Conservation (phyloP, 2,113 vertebrate genomes). For the Rynchops niger region DNA sequence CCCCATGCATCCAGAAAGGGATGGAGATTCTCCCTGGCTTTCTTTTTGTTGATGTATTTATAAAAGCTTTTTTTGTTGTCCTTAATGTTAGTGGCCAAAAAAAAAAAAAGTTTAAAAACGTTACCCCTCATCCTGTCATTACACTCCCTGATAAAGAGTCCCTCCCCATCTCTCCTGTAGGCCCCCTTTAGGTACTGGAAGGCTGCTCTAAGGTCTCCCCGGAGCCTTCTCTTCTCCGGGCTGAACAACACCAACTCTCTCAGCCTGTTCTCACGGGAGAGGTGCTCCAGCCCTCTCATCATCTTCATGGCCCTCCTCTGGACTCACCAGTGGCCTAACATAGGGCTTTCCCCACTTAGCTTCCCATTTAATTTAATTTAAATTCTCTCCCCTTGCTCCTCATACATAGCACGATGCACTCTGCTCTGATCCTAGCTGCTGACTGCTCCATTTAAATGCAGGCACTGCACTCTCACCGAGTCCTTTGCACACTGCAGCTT, state of each 20-base stretch:
- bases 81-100: too few species aligned
- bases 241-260: not conserved
- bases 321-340: rapidly evolving
- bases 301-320: not conserved
- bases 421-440: not conserved
- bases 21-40: too few species aligned
- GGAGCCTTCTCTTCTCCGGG: not conserved
- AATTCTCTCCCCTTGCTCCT: not conserved
- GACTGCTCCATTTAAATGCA: not conserved
- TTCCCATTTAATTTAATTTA: not conserved
- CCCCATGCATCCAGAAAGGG: too few species aligned
- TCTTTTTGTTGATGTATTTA: too few species aligned
- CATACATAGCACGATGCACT: rapidly evolving
- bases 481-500: not conserved
- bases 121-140: not conserved
- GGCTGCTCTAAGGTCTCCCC: not conserved
- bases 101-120: not conserved
- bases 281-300: not conserved
- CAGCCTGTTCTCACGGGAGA: not conserved
- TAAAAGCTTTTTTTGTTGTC: too few species aligned
- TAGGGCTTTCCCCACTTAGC: not conserved
- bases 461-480: not conserved
- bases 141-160: not conserved
- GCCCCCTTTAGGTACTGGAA: not conserved
- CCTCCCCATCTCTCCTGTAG: not conserved